Conservation (phyloP, 2,888 invertebrate genomes). For the Dryococelus australis region DNA sequence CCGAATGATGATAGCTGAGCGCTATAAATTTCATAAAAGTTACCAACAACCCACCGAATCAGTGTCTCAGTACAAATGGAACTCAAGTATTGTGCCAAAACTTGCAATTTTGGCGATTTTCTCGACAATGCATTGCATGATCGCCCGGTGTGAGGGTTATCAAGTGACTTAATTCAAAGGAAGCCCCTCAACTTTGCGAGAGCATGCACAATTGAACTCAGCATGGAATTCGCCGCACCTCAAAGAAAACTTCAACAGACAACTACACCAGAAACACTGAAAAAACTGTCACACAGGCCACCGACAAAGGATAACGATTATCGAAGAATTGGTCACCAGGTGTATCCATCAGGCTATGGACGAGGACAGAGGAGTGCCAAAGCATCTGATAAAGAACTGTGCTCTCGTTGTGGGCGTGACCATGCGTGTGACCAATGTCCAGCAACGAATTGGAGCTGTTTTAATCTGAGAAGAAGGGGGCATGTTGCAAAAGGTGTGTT, state of each 20-base stretch:
- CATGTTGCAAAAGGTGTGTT: too few species aligned
- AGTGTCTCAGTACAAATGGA: conserved; percentile 44
- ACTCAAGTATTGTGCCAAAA: conserved; percentile 47
- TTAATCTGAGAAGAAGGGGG: too few species aligned
- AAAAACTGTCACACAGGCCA: too few species aligned
- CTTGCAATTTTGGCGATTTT: conserved; percentile 49
- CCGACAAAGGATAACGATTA: too few species aligned
- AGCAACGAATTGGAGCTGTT: too few species aligned
- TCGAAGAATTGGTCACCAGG: too few species aligned
- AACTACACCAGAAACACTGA: background rate
- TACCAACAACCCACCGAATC: conserved; percentile 44
- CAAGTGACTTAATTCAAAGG: conserved; percentile 43
- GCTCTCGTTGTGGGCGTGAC: too few species aligned
- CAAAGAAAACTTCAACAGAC: conserved; percentile 32
- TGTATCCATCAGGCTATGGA: too few species aligned
- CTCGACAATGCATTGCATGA: conserved; percentile 47
- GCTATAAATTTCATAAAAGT: conserved; percentile 49
- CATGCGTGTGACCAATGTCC: too few species aligned
- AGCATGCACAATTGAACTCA: conserved; percentile 41
- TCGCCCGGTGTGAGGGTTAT: conserved; percentile 49
- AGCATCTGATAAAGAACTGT: too few species aligned
- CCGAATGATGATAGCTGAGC: conserved; percentile 48
- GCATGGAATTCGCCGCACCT: conserved; percentile 40
- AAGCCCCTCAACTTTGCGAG: conserved; percentile 43
- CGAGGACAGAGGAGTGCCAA: too few species aligned